Conservation (phyloP, 2,797 vertebrate genomes). For the Brachyrhaphis roseni region DNA sequence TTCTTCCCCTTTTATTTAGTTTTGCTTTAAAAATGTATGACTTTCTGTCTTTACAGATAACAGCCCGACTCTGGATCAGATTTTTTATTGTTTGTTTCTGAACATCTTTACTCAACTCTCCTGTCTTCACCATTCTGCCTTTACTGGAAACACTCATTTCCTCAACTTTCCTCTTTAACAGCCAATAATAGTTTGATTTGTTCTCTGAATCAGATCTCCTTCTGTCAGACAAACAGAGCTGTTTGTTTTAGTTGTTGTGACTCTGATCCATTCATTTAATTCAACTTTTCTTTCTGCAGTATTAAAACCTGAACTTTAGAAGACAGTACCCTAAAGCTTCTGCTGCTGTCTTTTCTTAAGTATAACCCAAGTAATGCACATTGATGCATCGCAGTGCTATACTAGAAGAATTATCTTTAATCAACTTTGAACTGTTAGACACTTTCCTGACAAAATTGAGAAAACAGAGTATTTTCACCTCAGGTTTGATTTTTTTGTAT, state of each 20-base stretch:
- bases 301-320: background rate
- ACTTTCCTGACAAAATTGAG: background rate
- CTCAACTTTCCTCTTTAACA: constrained; percentile 22
- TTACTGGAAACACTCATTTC: constrained; percentile 45
- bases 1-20: background rate
- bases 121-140: constrained; percentile 58
- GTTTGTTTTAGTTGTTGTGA: background rate
- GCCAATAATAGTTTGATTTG: constrained; percentile 28
- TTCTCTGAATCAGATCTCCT: background rate
- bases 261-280: background rate
- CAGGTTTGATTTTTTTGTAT: background rate
- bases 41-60: constrained; percentile 30
- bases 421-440: background rate
- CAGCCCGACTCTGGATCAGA: constrained; percentile 3
- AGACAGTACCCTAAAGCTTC: background rate
- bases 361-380: background rate
- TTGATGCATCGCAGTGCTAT: background rate
- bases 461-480: background rate
- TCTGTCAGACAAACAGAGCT: background rate
- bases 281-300: background rate
- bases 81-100: constrained; percentile 4
- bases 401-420: background rate
- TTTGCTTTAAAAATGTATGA: background rate
- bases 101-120: constrained; percentile 14
- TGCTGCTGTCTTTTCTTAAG: background rate